Percentiles rank a stretch among this genome's conserved stretches.
Conservation (phyloP, 2,888 invertebrate genomes). For the Heteropelma amictum region DNA sequence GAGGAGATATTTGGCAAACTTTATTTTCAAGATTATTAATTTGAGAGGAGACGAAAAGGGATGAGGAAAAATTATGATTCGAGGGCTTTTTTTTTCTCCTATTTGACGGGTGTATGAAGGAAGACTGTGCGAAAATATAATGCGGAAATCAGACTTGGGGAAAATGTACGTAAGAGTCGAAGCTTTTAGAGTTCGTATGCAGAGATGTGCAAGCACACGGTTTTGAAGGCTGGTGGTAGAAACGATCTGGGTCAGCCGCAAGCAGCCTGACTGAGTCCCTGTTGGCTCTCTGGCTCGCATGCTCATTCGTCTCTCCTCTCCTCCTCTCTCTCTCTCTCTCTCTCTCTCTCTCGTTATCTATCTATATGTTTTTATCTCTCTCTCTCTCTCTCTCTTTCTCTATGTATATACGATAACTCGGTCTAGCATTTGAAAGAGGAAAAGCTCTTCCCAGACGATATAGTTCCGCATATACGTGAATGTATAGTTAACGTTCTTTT, state of each 20-base stretch:
- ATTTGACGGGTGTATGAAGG: background rate
- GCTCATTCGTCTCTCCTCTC: background rate
- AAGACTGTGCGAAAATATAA: background rate
- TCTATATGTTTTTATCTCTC: background rate
- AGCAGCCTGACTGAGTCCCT: constrained; percentile 27
- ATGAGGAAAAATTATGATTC: no score
- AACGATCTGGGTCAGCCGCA: constrained; percentile 50
- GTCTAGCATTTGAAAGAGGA: constrained; percentile 9
- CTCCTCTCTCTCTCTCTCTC: no score
- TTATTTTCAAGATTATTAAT: background rate
- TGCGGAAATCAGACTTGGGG: background rate
- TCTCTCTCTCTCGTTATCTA: background rate
- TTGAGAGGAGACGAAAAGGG: constrained; percentile 2
- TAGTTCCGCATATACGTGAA: background rate
- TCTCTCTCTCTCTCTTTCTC: background rate
- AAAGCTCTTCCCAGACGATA: constrained; percentile 15
- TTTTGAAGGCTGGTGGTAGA: constrained; percentile 9
- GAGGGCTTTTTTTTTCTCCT: background rate
- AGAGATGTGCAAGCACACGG: background rate
- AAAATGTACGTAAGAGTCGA: background rate
- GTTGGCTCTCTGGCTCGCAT: constrained; percentile 38
- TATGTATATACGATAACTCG: background rate
- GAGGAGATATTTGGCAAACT: background rate
- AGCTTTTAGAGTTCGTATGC: background rate
- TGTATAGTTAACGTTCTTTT: background rate